Percentiles rank a stretch among this genome's conserved stretches.
phyloP scores from a whole-genome alignment of 2,888 invertebrate species.

The Falcaria lacertinaria region DNA sequence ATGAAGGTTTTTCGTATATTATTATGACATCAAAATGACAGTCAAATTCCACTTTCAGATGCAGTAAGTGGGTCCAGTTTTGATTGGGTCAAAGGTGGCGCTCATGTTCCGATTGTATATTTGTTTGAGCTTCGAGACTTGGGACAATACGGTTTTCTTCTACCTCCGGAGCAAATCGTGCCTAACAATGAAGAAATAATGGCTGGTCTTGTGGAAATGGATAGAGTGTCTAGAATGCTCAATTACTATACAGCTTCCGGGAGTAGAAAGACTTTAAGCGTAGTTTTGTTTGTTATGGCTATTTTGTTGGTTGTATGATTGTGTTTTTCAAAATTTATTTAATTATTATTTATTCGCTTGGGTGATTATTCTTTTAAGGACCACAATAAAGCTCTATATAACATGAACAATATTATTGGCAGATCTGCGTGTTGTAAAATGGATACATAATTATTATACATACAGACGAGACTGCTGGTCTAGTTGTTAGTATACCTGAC shows the following conservation, averaged over 20 bases:
- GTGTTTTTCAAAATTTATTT: too few relatives aligned
- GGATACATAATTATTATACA: too few relatives aligned
- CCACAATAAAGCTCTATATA: too few relatives aligned
- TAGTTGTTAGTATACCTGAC: too few relatives aligned
- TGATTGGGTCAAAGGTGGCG: constrained; percentile 80
- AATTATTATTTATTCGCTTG: too few relatives aligned
- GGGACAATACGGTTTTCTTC: constrained; percentile 77
- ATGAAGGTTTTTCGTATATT: too few relatives aligned
- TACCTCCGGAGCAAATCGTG: constrained; percentile 75
- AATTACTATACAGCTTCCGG: constrained; percentile 43
- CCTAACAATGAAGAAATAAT: constrained; percentile 81
- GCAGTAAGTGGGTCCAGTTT: constrained; percentile 69
- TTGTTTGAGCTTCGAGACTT: constrained; percentile 81
- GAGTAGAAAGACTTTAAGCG: constrained; percentile 21
- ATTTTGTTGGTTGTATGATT: constrained; percentile 18
- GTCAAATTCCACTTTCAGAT: constrained; percentile 47
- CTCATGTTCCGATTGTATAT: constrained; percentile 75
- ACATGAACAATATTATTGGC: too few relatives aligned
- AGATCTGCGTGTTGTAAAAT: too few relatives aligned
- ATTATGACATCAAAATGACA: too few relatives aligned
- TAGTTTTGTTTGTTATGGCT: constrained; percentile 10
- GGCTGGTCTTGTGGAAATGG: constrained; percentile 74
- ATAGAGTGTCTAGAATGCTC: constrained; percentile 47
- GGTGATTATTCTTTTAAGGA: too few relatives aligned
- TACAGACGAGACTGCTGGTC: too few relatives aligned